Conservation (phyloP, 2,888 invertebrate species). For the Heteromurus nitidus region DNA sequence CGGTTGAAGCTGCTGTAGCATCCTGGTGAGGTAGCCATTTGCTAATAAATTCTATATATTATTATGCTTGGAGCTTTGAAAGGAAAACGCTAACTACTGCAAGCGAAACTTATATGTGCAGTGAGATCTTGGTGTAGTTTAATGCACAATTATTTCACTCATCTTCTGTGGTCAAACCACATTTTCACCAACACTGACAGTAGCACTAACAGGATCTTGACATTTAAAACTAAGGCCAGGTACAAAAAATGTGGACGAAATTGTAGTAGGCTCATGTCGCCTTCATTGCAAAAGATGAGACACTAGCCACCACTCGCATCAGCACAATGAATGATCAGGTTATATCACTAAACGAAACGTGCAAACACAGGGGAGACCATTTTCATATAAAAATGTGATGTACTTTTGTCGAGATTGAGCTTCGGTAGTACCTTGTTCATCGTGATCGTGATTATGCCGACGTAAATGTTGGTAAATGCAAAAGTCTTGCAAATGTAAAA, state of each 20-base stretch:
- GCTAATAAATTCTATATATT: too few species aligned
- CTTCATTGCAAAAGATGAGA: too few species aligned
- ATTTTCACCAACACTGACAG: background rate
- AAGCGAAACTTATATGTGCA: too few species aligned
- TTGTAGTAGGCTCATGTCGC: background rate
- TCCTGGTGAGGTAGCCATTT: conserved; percentile 50
- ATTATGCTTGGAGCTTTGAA: background rate
- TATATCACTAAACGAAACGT: background rate
- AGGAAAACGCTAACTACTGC: background rate
- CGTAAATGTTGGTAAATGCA: background rate
- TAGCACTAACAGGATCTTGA: conserved; percentile 39
- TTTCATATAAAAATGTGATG: background rate
- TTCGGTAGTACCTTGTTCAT: too few species aligned
- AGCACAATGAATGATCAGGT: conserved; percentile 4
- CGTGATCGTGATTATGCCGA: too few species aligned
- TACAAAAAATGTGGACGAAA: conserved; percentile 1
- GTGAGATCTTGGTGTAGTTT: too few species aligned
- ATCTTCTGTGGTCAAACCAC: background rate
- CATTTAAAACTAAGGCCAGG: too few species aligned
- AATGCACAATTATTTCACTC: conserved; percentile 5
- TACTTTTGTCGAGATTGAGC: too few species aligned
- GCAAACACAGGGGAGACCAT: conserved; percentile 1
- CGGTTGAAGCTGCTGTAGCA: conserved; percentile 6
- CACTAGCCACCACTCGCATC: too few species aligned
- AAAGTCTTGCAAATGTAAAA: too few species aligned